Evolutionary conservation across 2,888 invertebrate genomes (phyloP).

Genomic region (Hyppa rectilinea): DNA sequence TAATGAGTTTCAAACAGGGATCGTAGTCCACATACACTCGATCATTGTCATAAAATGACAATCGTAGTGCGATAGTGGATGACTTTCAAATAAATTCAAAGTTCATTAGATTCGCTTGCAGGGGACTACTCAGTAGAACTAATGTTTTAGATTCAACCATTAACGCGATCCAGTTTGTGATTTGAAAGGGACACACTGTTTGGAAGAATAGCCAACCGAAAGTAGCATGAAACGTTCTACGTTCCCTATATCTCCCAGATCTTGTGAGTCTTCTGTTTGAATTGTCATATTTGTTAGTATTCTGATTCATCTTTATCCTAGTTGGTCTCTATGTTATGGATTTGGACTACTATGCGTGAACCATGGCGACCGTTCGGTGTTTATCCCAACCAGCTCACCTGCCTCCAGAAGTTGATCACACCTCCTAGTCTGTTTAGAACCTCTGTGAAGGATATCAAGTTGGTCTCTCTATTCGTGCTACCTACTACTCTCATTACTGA

Average conservation of each 20-base stretch:
- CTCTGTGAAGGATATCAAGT: too few species aligned
- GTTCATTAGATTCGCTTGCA: slow-evolving; percentile 74
- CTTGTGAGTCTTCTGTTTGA: not conserved
- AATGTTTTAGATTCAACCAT: slow-evolving; percentile 78
- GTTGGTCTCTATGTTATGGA: too few species aligned
- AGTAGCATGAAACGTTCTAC: not conserved
- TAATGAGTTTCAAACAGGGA: slow-evolving; percentile 59
- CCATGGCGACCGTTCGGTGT: too few species aligned
- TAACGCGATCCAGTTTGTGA: slow-evolving; percentile 64
- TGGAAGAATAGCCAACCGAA: not conserved
- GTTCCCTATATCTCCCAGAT: not conserved
- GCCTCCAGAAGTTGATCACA: too few species aligned
- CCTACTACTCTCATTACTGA: too few species aligned
- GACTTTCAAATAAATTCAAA: slow-evolving; percentile 78
- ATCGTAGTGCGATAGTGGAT: slow-evolving; percentile 72
- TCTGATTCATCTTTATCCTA: not conserved
- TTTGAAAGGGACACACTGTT: slow-evolving; percentile 55
- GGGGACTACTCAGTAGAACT: slow-evolving; percentile 71
- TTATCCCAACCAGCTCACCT: too few species aligned
- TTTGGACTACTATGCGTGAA: too few species aligned
- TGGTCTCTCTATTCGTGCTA: not conserved
- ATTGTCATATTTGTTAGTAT: not conserved
- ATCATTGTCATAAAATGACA: slow-evolving; percentile 67
- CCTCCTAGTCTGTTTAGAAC: too few species aligned
- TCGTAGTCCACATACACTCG: slow-evolving; percentile 50